Conservation (phyloP, 2,113 vertebrate genomes). For the Dromaius novaehollandiae region DNA sequence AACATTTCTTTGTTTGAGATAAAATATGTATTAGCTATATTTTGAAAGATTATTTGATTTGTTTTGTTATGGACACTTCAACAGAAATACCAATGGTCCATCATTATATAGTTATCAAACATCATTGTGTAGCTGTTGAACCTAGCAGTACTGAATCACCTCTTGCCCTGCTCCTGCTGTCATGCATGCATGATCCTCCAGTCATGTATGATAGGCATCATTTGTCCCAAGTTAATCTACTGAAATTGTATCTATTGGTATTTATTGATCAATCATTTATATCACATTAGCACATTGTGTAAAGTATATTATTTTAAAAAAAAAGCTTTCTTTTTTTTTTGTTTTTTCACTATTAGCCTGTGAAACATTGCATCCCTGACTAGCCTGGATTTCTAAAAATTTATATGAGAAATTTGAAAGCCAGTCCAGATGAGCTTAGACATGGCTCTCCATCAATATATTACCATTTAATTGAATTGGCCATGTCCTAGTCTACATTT, state of each 20-base stretch:
- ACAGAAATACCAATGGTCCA: neutral
- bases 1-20: neutral
- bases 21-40: neutral
- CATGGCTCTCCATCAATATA: neutral
- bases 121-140: neutral
- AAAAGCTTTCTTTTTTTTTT: neutral
- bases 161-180: neutral
- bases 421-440: neutral
- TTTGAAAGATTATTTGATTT: neutral
- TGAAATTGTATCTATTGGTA: neutral
- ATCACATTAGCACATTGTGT: neutral
- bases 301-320: neutral
- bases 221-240: neutral
- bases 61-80: neutral
- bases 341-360: neutral
- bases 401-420: neutral
- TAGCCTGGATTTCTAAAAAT: neutral
- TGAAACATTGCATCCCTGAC: neutral
- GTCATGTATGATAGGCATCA: neutral
- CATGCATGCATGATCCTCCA: neutral
- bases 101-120: neutral
- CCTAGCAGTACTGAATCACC: neutral
- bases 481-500: neutral
- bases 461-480: neutral
- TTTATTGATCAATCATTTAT: neutral